phyloP scores from a whole-genome alignment of 2,888 invertebrate species.

The Melanostoma mellinum region DNA sequence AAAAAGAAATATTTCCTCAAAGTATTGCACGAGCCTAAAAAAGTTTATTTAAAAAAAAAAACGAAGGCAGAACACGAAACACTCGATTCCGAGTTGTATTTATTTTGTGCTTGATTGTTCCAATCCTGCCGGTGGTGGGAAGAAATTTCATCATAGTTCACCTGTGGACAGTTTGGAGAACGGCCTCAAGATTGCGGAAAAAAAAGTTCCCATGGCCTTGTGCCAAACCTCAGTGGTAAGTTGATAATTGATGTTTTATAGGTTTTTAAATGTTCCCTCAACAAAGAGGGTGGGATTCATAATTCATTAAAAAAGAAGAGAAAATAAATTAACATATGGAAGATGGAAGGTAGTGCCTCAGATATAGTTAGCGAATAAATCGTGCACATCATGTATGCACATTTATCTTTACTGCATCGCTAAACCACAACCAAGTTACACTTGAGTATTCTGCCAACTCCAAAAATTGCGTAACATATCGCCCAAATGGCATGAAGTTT shows the following conservation, averaged over 20 bases:
- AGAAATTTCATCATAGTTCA: slow-evolving; percentile 5
- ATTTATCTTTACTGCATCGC: background rate
- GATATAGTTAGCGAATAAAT: background rate
- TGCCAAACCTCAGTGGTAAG: slow-evolving; percentile 88
- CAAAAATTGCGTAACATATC: slow-evolving; percentile 29
- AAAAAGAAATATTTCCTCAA: slow-evolving; percentile 28
- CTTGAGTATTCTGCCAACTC: slow-evolving; percentile 4
- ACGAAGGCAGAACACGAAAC: background rate
- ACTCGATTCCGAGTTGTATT: slow-evolving; percentile 1
- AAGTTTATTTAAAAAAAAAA: background rate
- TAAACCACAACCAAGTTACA: background rate
- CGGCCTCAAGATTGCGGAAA: slow-evolving; percentile 80
- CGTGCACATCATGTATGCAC: background rate
- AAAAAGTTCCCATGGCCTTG: slow-evolving; percentile 85
- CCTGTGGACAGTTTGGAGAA: slow-evolving; percentile 12
- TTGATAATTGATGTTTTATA: slow-evolving; percentile 79
- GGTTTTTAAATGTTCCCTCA: background rate
- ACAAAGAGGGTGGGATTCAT: background rate
- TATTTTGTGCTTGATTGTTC: slow-evolving; percentile 2
- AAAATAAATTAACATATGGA: background rate
- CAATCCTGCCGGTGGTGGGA: slow-evolving; percentile 40
- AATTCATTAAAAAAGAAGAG: background rate
- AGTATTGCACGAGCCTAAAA: background rate
- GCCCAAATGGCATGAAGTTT: background rate
- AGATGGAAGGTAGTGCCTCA: background rate